Evolutionary conservation across 2,888 invertebrate genomes (phyloP), one percentile per base, ranked within the genome.

Genomic region (Rapana venosa): DNA sequence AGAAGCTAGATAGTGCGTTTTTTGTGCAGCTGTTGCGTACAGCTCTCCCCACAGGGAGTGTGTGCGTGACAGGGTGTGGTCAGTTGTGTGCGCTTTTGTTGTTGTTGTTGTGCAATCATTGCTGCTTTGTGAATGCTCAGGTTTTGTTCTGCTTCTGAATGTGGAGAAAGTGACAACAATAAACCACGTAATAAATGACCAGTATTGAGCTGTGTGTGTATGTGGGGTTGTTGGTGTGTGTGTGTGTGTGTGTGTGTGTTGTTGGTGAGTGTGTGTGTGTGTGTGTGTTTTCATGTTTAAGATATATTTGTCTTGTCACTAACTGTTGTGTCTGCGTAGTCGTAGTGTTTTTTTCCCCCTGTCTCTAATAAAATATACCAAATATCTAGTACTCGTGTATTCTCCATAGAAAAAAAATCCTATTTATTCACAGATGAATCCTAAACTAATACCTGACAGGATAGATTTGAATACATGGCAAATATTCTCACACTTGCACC

Each of bases 111-210:
- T 79, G 15, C 77, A 47, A 47, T 47, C 47, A 15, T 35, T 15
- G 35, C 77, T 17, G 77, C 77, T 79, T 79, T 79, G 77, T 79
- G 77, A 32, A 79, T 32, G 77, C 77, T 79, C 32, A 79, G 77
- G 77, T 79, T 79, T 79, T 79, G 77, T 79, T 11, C 35, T 1
- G 77, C 77, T 11, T 61, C 20, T 20, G 20, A 61, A n/a, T n/a
- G n/a, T 13, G 74, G 77, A 26, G 32, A 4, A 32, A 35, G 35
- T 79, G 77, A 32, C 20, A 35, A 79, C 77, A 79, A 79, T 77
- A 77, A 77, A 79, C 30, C 77, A 79, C 32, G 15, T 1, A 15
- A 79, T 8, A 17, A 32, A 79, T 35, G 47, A 47, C 47, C 32
- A 79, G 26, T 32, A 32, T 79, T 32, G 74, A 74, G 74, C n/a